Base-by-base conservation (phyloP, 1,140 invertebrate species). In the Calephelis virginiensis region DNA sequence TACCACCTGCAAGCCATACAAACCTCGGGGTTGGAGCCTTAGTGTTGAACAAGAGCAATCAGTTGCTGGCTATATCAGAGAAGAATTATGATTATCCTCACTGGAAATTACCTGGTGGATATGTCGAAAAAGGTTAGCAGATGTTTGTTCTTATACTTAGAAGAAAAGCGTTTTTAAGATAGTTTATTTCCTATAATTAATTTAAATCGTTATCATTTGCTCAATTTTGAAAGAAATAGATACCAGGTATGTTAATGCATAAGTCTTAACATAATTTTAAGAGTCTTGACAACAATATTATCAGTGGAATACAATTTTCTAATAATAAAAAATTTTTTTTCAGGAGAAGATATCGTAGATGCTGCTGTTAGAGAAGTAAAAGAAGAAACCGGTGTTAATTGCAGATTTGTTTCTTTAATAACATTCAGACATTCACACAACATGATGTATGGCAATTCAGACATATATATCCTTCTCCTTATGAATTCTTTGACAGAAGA, bases 21-120 rank as follows among this genome's bases (percentile, higher is more conserved):
- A 95, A 96, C 86, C 79, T 98, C 53, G 97, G 97, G 64, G 95
- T 97, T n/a, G 97, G 96, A 46, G 97, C 95, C 1, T 93, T 98
- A 76, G 96, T 98, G 7, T 92, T 97, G 12, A 97, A 98, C 80
- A 93, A 94, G 1, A 86, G 93, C 7, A 90, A 94, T 47, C 93
- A 98, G 86, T 82, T 98, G 37, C 91, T 98, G 45, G 96, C 96
- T 0, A 94, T 98, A 12, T 93, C 94, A 69, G 97, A 98, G 81
- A 95, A 94, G 81, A 94, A 93, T 85, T 93, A 93, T 72, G 85
- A 93, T 60, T 91, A 93, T 56, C 89, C 92, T 13, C 92, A 93
- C 75, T 98, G 97, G 97, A 99, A 99, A 90, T 91, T 98, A 13
- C 97, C 97, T 37, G 97, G 97, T 67, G 97, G 97, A 64, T 96